Evolutionary conservation across 2,888 invertebrate species (phyloP).

Genomic region (Tachina grossa): DNA sequence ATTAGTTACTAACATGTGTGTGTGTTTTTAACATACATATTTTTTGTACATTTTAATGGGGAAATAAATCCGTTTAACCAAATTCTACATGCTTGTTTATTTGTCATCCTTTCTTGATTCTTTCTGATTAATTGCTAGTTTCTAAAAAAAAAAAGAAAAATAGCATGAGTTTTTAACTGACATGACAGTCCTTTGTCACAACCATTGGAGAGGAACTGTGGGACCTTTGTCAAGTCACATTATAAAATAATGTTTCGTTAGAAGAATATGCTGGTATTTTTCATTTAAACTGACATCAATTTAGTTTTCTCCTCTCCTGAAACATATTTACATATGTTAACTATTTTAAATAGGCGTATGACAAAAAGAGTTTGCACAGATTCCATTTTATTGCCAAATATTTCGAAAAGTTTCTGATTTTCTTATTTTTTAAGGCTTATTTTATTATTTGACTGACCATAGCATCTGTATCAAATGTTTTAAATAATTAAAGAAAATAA

Average conservation of each 20-base stretch:
- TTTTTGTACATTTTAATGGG: background rate
- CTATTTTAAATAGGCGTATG: conserved; percentile 17
- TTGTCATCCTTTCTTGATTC: conserved; percentile 42
- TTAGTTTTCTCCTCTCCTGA: conserved; percentile 26
- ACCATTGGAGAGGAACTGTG: background rate
- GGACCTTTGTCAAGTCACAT: conserved; percentile 24
- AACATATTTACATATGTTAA: conserved; percentile 17
- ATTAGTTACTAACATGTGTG: background rate
- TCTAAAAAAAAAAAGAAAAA: background rate
- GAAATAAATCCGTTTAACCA: conserved; percentile 30
- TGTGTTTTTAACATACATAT: background rate
- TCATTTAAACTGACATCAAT: conserved; percentile 37
- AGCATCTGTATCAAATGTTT: no score
- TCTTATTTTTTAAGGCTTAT: no score
- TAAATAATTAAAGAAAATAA: no score
- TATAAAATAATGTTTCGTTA: background rate
- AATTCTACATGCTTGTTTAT: conserved; percentile 6
- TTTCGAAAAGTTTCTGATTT: no score
- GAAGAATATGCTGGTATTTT: conserved; percentile 1
- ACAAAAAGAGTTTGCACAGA: background rate
- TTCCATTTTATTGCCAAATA: background rate
- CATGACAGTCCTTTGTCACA: conserved; percentile 24
- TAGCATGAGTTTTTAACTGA: conserved; percentile 32
- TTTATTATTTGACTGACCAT: no score
- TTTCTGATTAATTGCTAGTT: conserved; percentile 57